These are phyloP conservation scores for Oreochromis spilurus DNA, from an alignment of 2,113 vertebrate genomes.

Conservation along the genomic window DNA sequence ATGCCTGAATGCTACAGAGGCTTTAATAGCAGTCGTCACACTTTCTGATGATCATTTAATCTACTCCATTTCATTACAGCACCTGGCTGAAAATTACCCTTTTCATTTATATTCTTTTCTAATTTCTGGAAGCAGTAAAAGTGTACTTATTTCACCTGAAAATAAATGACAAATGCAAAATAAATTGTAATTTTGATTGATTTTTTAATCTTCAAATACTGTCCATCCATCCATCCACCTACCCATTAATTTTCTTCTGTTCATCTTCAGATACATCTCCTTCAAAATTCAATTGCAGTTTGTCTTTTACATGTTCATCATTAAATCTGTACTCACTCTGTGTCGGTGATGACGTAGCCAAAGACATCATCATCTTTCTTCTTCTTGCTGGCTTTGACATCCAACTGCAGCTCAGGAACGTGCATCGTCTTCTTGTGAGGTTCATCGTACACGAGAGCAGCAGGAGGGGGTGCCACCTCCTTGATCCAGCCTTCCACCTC, in stretches of 20 bases:
- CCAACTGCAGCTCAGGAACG: conserved; percentile 74
- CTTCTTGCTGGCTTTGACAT: conserved; percentile 70
- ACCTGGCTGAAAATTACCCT: background rate
- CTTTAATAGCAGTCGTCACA: background rate
- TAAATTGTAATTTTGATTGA: background rate
- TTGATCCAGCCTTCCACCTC: conserved; percentile 71
- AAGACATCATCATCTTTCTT: conserved; percentile 67
- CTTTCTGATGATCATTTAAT: background rate
- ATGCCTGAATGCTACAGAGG: background rate
- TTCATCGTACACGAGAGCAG: conserved; percentile 30
- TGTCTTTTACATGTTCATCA: background rate
- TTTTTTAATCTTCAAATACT: background rate
- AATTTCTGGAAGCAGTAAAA: background rate
- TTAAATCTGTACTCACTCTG: conserved; percentile 77
- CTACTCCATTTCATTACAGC: background rate
- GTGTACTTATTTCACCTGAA: background rate
- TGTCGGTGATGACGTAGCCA: conserved; percentile 85
- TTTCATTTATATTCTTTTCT: background rate
- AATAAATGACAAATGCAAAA: background rate
- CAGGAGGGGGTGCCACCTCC: conserved; percentile 61
- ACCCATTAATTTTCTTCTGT: accelerated
- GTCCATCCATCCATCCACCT: background rate
- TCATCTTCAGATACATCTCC: background rate
- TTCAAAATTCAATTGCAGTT: background rate
- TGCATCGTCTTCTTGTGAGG: conserved; percentile 59